Evolutionary conservation across 2,797 vertebrate species (phyloP).

Genomic region (Esox masquinongy): DNA sequence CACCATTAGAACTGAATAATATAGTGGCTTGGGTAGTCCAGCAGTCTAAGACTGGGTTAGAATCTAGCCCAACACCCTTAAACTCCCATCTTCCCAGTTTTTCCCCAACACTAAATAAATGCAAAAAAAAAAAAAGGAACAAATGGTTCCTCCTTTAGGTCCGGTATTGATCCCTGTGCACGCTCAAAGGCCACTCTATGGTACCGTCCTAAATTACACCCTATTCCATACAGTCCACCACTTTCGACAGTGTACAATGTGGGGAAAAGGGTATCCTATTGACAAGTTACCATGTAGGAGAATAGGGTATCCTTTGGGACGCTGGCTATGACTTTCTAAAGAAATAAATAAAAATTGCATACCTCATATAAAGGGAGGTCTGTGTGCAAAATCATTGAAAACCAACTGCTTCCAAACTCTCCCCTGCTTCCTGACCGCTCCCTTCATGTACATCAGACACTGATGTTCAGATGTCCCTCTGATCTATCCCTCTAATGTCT

Average conservation of each 20-base stretch:
- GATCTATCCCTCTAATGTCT: conserved; percentile 33
- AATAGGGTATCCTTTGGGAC: not conserved
- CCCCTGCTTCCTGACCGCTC: conserved; percentile 27
- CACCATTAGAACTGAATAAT: conserved; percentile 63
- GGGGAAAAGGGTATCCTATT: no score
- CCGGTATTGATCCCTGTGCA: conserved; percentile 70
- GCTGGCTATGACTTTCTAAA: conserved; percentile 53
- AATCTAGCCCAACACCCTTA: no score
- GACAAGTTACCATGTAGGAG: not conserved
- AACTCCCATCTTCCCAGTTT: no score
- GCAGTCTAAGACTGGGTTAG: no score
- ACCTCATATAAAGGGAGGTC: conserved; percentile 67
- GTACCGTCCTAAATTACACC: not conserved
- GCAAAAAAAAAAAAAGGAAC: no score
- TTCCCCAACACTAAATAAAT: no score
- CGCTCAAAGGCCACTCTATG: conserved; percentile 72
- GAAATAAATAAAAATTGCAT: conserved; percentile 65
- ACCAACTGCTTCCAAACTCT: conserved; percentile 42
- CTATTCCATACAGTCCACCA: not conserved
- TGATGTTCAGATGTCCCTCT: not conserved
- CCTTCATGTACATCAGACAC: conserved; percentile 11
- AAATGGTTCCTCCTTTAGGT: conserved; percentile 62
- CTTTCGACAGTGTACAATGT: not conserved
- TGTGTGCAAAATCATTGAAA: conserved; percentile 69
- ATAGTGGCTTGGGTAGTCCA: no score